phyloP scores from a whole-genome alignment of 2,113 vertebrate species.

The Sprattus sprattus region DNA sequence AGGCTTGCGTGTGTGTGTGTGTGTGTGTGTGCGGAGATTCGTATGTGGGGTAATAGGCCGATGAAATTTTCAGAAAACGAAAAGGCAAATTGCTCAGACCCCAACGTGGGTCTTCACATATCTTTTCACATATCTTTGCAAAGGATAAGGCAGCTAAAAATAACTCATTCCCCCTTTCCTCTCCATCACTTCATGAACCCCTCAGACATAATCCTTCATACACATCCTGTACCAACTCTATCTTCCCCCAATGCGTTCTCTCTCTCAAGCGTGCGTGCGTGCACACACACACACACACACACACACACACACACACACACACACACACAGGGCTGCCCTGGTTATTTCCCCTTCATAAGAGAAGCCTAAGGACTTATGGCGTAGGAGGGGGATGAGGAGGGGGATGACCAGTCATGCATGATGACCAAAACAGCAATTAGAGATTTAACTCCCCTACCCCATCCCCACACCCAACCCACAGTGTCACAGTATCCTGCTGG shows the following conservation, averaged over 20 bases:
- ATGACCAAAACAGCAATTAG: not conserved
- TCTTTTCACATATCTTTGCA: not conserved
- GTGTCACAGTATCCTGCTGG: constrained; percentile 22
- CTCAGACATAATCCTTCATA: not conserved
- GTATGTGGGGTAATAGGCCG: not conserved
- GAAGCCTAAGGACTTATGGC: constrained; percentile 5
- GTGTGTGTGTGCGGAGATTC: too few species aligned
- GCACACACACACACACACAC: constrained; percentile 38
- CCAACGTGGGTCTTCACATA: too few species aligned
- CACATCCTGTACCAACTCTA: not conserved
- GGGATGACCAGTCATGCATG: not conserved
- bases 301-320: not conserved
- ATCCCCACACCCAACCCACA: constrained; percentile 12
- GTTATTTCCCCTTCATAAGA: constrained; percentile 28
- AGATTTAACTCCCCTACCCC: too few species aligned
- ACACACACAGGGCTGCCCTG: constrained; percentile 41
- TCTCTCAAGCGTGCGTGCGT: constrained; percentile 36
- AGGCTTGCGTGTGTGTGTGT: not conserved
- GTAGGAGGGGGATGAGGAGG: not conserved
- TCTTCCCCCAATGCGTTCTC: not conserved
- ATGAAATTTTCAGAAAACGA: not conserved
- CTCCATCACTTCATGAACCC: not conserved
- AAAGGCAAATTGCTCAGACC: not conserved
- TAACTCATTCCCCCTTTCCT: not conserved
- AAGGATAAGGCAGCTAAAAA: not conserved